These are phyloP conservation scores for Patiria pectinifera DNA, from an alignment of 53 echinoderm and acorn worm genomes.

Conservation along the genomic window DNA sequence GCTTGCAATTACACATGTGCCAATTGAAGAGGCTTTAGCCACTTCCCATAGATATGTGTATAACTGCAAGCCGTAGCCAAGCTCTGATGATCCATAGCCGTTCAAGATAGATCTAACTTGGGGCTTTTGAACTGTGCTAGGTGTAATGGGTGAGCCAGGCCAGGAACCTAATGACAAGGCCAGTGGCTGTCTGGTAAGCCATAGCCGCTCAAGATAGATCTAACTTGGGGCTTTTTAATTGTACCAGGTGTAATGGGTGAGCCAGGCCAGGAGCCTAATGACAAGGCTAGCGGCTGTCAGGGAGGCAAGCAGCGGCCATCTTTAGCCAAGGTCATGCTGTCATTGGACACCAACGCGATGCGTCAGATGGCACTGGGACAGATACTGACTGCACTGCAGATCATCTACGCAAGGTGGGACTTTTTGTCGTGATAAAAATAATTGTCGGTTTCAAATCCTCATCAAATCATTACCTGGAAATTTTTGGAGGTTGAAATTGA, in stretches of 20 bases:
- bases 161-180: conserved; percentile 78
- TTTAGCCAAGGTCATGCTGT: conserved; percentile 84
- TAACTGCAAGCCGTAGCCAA: conserved; percentile 32
- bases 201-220: neutral
- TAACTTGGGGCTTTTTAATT: neutral
- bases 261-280: conserved; percentile 82
- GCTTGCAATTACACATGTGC: too few relatives aligned
- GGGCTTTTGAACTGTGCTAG: conserved; percentile 2
- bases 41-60: neutral
- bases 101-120: neutral
- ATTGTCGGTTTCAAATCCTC: too few relatives aligned
- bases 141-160: conserved; percentile 90
- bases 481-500: too few relatives aligned
- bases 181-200: conserved; percentile 31
- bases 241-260: conserved; percentile 84
- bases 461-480: too few relatives aligned
- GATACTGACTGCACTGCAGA: conserved; percentile 91
- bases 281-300: conserved; percentile 54
- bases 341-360: conserved; percentile 79
- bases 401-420: conserved; percentile 90
- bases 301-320: conserved; percentile 86
- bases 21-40: too few relatives aligned
- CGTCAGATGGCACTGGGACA: conserved; percentile 89
- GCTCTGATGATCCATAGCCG: conserved; percentile 85
- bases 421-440: neutral